Conservation (phyloP, 2,113 vertebrate genomes). For the Mus spicilegus region DNA sequence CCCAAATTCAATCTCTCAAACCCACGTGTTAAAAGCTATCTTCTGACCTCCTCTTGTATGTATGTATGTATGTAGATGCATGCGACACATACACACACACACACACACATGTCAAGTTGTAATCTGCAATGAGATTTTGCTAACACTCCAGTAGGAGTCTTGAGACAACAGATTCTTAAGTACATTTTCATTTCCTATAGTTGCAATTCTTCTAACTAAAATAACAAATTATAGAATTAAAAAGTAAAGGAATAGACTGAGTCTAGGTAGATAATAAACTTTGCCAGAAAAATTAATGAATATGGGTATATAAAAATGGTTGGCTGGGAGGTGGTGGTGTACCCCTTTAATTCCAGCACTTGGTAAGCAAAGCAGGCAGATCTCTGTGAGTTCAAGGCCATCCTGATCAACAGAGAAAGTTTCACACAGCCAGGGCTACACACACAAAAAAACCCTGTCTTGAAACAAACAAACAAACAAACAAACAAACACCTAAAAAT, state of each 20-base stretch:
- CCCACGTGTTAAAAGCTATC: neutral
- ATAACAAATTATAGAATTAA: conserved; percentile 19
- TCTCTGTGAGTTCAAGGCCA: neutral
- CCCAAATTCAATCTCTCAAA: neutral
- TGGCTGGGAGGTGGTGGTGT: neutral
- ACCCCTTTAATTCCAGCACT: neutral
- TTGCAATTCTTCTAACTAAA: conserved; percentile 4
- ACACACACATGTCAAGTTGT: neutral
- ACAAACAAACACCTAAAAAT: neutral
- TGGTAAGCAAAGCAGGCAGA: neutral
- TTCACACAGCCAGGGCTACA: neutral
- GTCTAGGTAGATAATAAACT: conserved; percentile 27
- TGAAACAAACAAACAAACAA: neutral
- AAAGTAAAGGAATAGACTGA: conserved; percentile 15
- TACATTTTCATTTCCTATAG: conserved; percentile 26
- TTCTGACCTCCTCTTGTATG: neutral
- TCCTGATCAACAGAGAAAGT: neutral
- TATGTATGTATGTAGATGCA: neutral
- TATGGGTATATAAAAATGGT: neutral
- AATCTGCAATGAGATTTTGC: conserved; percentile 10
- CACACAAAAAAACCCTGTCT: neutral
- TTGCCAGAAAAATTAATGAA: neutral
- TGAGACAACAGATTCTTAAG: neutral
- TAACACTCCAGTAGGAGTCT: neutral
- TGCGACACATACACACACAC: too few relatives aligned